Evolutionary conservation across 2,797 vertebrate genomes (phyloP).

Genomic region (Paedocypris micromegethes): DNA sequence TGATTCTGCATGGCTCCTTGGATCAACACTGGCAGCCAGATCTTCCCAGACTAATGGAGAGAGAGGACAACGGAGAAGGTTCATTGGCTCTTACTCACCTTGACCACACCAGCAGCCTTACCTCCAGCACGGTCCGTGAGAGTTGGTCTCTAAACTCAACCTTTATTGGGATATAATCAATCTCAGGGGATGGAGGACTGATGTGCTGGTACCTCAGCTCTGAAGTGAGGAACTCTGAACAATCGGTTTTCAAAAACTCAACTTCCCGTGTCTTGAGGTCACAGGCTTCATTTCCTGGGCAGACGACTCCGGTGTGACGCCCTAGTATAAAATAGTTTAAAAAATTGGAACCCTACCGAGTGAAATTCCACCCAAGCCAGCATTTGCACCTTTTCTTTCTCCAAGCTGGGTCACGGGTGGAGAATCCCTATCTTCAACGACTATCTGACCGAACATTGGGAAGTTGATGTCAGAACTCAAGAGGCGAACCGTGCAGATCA

Average conservation of each 20-base stretch:
- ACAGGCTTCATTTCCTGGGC: constrained; percentile 65
- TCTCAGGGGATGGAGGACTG: constrained; percentile 62
- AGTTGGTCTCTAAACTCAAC: constrained; percentile 65
- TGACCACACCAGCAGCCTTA: constrained; percentile 35
- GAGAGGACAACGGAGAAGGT: background rate
- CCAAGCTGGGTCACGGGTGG: constrained; percentile 15
- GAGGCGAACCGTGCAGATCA: constrained; percentile 58
- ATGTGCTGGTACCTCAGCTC: constrained; percentile 68
- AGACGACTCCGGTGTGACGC: constrained; percentile 54
- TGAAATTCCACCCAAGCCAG: no score
- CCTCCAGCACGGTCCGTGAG: constrained; percentile 62
- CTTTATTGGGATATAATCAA: constrained; percentile 64
- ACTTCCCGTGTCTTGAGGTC: constrained; percentile 53
- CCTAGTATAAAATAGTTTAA: constrained; percentile 37
- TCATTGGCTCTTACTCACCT: background rate
- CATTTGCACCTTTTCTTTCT: constrained; percentile 56
- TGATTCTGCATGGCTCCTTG: constrained; percentile 67
- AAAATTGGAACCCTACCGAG: no score
- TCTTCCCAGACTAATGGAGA: constrained; percentile 61
- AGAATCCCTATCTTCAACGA: constrained; percentile 53
- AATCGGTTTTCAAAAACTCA: constrained; percentile 61
- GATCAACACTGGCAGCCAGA: constrained; percentile 68
- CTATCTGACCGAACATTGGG: constrained; percentile 61
- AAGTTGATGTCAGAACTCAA: constrained; percentile 52
- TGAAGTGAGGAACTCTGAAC: constrained; percentile 65